Percentiles rank a stretch among this genome's conserved stretches.
phyloP scores from a whole-genome alignment of 1,140 invertebrate genomes.

The Drosophila sucinea region DNA sequence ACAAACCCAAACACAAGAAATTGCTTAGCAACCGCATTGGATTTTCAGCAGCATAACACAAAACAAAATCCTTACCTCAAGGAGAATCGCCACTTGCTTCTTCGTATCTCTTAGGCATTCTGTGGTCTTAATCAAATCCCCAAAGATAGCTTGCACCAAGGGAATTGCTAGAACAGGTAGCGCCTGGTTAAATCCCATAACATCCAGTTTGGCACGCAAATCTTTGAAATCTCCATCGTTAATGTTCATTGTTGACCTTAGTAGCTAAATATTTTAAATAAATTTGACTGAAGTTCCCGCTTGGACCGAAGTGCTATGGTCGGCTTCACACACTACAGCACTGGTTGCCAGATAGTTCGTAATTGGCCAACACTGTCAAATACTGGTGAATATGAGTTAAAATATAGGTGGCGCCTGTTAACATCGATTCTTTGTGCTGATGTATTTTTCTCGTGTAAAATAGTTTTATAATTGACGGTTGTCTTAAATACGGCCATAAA shows the following conservation, averaged over 20 bases:
- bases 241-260: conserved; percentile 45
- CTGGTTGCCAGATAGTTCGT: too few species aligned
- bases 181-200: conserved; percentile 76
- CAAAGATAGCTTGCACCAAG: conserved; percentile 87
- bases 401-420: too few species aligned
- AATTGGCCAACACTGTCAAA: too few species aligned
- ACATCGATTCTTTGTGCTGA: too few species aligned
- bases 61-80: conserved; percentile 63
- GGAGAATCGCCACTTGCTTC: conserved; percentile 59
- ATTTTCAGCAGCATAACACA: not conserved
- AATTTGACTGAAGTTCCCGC: conserved; percentile 2
- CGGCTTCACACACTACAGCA: not conserved
- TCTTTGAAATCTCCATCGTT: conserved; percentile 76
- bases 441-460: too few species aligned
- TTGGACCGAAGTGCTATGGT: not conserved
- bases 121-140: conserved; percentile 89
- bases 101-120: conserved; percentile 87
- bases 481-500: too few species aligned
- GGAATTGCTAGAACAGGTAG: conserved; percentile 84
- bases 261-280: not conserved
- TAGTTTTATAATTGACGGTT: too few species aligned
- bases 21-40: conserved; percentile 45
- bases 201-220: conserved; percentile 75
- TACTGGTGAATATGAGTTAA: too few species aligned
- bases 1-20: conserved; percentile 33